Evolutionary conservation across 2,888 invertebrate species (phyloP), one percentile per base, ranked within the genome.

Genomic region (Terebella lapidaria): DNA sequence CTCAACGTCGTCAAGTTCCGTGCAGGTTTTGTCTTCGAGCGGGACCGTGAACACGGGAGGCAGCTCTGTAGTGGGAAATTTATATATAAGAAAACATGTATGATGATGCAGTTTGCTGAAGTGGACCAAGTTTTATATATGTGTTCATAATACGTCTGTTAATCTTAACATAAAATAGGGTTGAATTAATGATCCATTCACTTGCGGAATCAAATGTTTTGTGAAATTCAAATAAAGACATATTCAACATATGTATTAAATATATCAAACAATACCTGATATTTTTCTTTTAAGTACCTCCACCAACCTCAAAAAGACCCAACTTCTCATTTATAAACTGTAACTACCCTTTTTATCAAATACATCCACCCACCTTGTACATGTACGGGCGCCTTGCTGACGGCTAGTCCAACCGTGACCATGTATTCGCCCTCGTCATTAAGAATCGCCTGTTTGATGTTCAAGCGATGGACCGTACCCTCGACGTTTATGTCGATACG

Each of bases 401-500:
- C 58, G 18, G 70, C 56, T 4, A 58, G 35, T 18, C 62, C 61
- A 25, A 62, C 63, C 10, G 59, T 70, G 74, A 94, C 92, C 0
- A 90, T 87, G 78, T 94, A 96, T 71, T 87, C 87, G n/a, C 91
- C 94, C 53, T 86, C 88, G 81, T 96, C 95, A 59, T 87, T 86
- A 0, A 85, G 80, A 64, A 87, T 86, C 46, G 91, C 87, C 67
- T 93, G 89, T 74, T 90, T 89, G 71, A 96, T 91, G 78, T 91
- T 90, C 42, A 96, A 83, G 20, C 68, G 51, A 35, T 67, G 62
- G 20, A 57, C 58, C 60, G 73, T 74, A 5, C 76, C 70, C 55
- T 76, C 76, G 59, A 74, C 46, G 15, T 35, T 51, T 10, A 68
- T 58, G 20, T 63, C 58, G 22, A 64, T 49, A 1, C 65, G 26